Base-by-base conservation (phyloP, 2,113 vertebrate genomes). In the Gymnogyps californianus region DNA sequence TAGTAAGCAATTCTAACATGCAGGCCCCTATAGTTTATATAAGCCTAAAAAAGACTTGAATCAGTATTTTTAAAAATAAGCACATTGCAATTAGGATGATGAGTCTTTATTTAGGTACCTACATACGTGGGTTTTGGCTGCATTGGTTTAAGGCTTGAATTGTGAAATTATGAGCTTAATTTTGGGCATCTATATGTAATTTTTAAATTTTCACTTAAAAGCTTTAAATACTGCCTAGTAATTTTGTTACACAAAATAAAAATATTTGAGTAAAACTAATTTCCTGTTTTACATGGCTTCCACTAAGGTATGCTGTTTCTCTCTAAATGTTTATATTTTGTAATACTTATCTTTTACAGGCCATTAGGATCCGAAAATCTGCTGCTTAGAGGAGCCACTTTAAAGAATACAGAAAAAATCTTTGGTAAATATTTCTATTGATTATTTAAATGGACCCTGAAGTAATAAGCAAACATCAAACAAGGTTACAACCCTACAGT, bases 361-460 rank as follows among this genome's bases (percentile, higher is more conserved):
- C 99, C 99, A 1, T 96, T 99, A 76, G 99, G 99, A 93, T 99
- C 99, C 1, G 99, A 99, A 97, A 99, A 99, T 97, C 79, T 99
- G 97, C 98, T 99, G 93, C 99, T 99, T 29, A 98, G 99, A 97
- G 99, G 99, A 96, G 99, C 99, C 83, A 99, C 99, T 2, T 98
- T 99, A 57, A 99, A 99, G 96, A 99, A 99, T 97, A 99, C 99
- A 0, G 98, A 99, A 94, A 98, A 98, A 92, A 98, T 99, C 57
- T 99, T 99, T 9, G 99, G 99, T 99, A 99, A 99, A 17, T 89
- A 69, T 91, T 94, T 84, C 52, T 71, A 14, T 71, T 69, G 58
- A 69, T 59, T 62, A 14, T 47, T 90, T 67, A 40, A 70, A n/a
- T 55, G 11, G 21, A 77, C 22, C 16, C 28, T 46, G 11, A 93